Conservation (phyloP, 2,113 vertebrate genomes). For the Pituophis catenifer region DNA sequence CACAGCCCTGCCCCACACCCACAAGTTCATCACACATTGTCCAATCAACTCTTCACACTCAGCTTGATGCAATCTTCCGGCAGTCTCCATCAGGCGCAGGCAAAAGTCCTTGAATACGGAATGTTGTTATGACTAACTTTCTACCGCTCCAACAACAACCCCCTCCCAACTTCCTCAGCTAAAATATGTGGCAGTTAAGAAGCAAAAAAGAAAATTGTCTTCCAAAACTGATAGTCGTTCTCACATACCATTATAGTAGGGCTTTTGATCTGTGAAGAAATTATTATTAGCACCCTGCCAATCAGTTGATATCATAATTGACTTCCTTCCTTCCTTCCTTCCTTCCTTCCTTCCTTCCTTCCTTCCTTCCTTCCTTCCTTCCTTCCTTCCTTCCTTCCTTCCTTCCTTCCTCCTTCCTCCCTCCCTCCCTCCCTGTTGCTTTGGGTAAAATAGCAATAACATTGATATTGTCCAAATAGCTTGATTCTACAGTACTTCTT, state of each 20-base stretch:
- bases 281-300: background rate
- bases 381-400: background rate
- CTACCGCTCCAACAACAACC: too few relatives aligned
- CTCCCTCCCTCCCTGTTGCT: background rate
- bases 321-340: background rate
- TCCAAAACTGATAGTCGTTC: background rate
- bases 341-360: background rate
- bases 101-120: too few relatives aligned
- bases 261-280: background rate
- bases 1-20: too few relatives aligned
- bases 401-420: background rate
- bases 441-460: background rate
- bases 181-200: too few relatives aligned
- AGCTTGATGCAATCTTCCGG: too few relatives aligned
- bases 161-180: too few relatives aligned
- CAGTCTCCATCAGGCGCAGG: too few relatives aligned
- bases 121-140: too few relatives aligned
- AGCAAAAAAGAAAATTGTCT: too few relatives aligned
- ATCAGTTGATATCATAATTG: background rate
- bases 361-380: background rate
- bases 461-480: background rate
- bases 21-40: too few relatives aligned
- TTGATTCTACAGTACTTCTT: background rate
- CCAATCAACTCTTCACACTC: too few relatives aligned
- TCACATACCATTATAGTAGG: background rate